phyloP scores from a whole-genome alignment of 2,888 invertebrate species.

The Drosophila hamatofila region DNA sequence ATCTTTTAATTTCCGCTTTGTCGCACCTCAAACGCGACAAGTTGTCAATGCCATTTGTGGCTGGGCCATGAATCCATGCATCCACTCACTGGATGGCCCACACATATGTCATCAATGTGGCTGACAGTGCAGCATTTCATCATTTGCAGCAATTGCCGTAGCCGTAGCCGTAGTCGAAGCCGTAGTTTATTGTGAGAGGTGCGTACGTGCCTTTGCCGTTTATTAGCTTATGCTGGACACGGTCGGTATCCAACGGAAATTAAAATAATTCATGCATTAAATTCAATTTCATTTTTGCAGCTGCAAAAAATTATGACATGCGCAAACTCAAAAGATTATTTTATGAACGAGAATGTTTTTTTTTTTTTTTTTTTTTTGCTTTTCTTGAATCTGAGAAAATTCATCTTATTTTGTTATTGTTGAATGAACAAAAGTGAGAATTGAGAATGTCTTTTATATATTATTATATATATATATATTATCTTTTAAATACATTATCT shows the following conservation, averaged over 20 bases:
- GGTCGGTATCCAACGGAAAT: slow-evolving; percentile 67
- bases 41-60: slow-evolving; percentile 31
- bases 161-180: slow-evolving; percentile 7
- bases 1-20: slow-evolving; percentile 33
- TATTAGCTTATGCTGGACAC: slow-evolving; percentile 68
- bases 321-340: slow-evolving; percentile 9
- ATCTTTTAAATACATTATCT: too few species aligned
- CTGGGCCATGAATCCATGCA: slow-evolving; percentile 6
- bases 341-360: neutral
- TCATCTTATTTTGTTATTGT: neutral
- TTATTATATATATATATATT: too few species aligned
- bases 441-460: too few species aligned
- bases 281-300: slow-evolving; percentile 66
- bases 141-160: slow-evolving; percentile 16
- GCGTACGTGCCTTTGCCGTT: slow-evolving; percentile 64
- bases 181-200: slow-evolving; percentile 42
- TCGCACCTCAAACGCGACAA: slow-evolving; percentile 20
- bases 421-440: neutral
- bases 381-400: neutral
- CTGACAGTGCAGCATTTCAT: slow-evolving; percentile 29
- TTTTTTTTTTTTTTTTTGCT: neutral
- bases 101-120: slow-evolving; percentile 44
- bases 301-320: slow-evolving; percentile 34
- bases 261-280: slow-evolving; percentile 72
- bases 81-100: slow-evolving; percentile 10